A percentile compares a stretch with the other conserved stretches of the same genome.
Conservation (phyloP, 1,140 invertebrate species). For the Luehdorfia chinensis region DNA sequence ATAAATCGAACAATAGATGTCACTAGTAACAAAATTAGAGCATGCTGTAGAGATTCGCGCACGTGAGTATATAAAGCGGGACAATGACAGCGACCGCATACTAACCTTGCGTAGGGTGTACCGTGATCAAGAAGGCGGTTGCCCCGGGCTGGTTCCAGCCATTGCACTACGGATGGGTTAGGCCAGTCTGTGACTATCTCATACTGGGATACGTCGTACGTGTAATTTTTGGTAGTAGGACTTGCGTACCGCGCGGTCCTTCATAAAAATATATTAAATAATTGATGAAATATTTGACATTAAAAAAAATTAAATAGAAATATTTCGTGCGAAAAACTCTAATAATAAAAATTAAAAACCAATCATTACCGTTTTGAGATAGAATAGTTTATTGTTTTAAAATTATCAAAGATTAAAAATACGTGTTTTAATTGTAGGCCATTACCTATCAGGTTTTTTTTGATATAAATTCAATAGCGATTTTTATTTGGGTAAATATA, state of each 20-base stretch:
- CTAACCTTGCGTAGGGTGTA: constrained; percentile 78
- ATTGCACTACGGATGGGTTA: constrained; percentile 63
- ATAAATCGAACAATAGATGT: constrained; percentile 45
- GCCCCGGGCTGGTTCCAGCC: constrained; percentile 63
- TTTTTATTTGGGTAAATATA: no score
- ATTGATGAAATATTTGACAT: no score
- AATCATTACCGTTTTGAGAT: neutral
- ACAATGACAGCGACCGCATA: constrained; percentile 38
- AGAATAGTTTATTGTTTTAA: no score
- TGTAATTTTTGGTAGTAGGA: constrained; percentile 77
- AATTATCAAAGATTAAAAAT: no score
- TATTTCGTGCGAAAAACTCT: neutral
- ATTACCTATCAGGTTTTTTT: no score
- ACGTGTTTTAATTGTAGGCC: no score
- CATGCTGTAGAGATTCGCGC: constrained; percentile 38
- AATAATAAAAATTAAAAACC: neutral
- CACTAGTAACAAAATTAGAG: constrained; percentile 39
- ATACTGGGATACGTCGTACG: constrained; percentile 65
- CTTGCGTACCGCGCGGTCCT: constrained; percentile 65
- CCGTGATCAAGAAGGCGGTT: constrained; percentile 77
- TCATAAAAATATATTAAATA: no score
- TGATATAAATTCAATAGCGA: no score
- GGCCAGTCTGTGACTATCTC: constrained; percentile 61
- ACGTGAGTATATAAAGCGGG: constrained; percentile 32
- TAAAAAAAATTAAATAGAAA: neutral